These are phyloP conservation scores for Ariopsis seemanni DNA, from an alignment of 2,113 vertebrate species.

Conservation along the genomic window DNA sequence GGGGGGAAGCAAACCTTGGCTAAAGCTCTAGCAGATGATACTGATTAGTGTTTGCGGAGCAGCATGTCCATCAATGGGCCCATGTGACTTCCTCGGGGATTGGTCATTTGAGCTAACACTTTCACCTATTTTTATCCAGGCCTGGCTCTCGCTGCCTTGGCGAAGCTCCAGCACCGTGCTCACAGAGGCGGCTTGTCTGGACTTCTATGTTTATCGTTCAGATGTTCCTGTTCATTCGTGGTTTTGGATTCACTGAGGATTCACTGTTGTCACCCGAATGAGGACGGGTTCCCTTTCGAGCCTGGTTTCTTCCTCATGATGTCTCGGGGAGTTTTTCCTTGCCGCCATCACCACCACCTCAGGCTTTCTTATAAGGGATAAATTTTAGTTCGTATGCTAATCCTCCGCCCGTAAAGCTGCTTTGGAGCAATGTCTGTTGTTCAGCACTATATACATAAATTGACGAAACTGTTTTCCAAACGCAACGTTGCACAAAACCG, in stretches of 20 bases:
- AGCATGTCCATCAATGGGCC: conserved; percentile 29
- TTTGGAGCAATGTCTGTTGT: too few species aligned
- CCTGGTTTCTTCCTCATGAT: too few species aligned
- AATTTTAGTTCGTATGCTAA: too few species aligned
- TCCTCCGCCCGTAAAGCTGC: too few species aligned
- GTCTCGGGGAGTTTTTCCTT: too few species aligned
- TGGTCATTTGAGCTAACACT: conserved; percentile 35
- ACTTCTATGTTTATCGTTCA: conserved; percentile 6
- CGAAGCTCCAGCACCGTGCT: not conserved
- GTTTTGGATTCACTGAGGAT: conserved; percentile 9
- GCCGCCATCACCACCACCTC: too few species aligned
- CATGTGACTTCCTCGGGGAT: conserved; percentile 20
- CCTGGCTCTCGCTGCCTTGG: not conserved
- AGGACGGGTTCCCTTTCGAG: too few species aligned
- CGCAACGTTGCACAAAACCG: too few species aligned
- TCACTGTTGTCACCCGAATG: too few species aligned
- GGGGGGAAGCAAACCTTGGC: not conserved
- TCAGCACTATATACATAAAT: too few species aligned
- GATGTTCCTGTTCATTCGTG: not conserved
- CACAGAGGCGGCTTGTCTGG: conserved; percentile 8
- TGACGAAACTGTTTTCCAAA: too few species aligned
- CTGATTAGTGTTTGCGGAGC: conserved; percentile 43
- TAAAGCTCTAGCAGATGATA: conserved; percentile 41
- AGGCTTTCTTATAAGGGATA: too few species aligned
- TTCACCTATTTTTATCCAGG: conserved; percentile 23